Conservation (phyloP, 2,113 vertebrate species). For the Ammodytes marinus region DNA sequence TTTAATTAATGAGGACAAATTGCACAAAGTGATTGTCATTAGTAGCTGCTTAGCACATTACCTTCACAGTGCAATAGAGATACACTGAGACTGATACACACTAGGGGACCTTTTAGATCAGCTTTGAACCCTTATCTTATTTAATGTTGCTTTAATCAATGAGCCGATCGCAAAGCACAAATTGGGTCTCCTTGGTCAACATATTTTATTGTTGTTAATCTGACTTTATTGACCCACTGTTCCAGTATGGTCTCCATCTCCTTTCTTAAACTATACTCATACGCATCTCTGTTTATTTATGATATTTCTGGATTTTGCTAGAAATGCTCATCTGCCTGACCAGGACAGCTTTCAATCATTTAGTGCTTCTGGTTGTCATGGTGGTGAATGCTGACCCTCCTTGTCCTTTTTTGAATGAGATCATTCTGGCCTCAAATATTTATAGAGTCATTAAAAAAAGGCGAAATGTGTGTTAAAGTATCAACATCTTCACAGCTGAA, state of each 20-base stretch:
- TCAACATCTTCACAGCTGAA: too few species aligned
- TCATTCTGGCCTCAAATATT: too few species aligned
- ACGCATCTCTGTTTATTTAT: too few species aligned
- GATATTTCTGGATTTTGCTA: too few species aligned
- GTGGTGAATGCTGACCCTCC: too few species aligned
- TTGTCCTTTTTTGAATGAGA: too few species aligned
- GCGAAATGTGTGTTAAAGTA: too few species aligned
- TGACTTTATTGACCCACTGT: not conserved
- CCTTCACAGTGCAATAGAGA: not conserved
- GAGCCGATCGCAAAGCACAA: not conserved
- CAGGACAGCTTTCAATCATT: too few species aligned
- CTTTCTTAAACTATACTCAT: not conserved
- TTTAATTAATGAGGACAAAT: conserved; percentile 48
- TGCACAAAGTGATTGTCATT: conserved; percentile 36
- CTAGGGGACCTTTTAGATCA: not conserved
- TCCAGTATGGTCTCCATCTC: not conserved
- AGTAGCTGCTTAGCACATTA: conserved; percentile 28
- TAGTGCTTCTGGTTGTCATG: too few species aligned
- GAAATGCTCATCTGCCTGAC: too few species aligned
- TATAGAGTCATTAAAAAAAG: too few species aligned
- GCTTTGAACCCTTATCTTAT: too few species aligned
- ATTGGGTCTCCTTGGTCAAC: not conserved
- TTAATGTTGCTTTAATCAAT: not conserved
- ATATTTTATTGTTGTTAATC: not conserved
- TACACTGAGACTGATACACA: not conserved